Evolutionary conservation across 2,797 vertebrate species (phyloP).

Genomic region (Helarctos malayanus): DNA sequence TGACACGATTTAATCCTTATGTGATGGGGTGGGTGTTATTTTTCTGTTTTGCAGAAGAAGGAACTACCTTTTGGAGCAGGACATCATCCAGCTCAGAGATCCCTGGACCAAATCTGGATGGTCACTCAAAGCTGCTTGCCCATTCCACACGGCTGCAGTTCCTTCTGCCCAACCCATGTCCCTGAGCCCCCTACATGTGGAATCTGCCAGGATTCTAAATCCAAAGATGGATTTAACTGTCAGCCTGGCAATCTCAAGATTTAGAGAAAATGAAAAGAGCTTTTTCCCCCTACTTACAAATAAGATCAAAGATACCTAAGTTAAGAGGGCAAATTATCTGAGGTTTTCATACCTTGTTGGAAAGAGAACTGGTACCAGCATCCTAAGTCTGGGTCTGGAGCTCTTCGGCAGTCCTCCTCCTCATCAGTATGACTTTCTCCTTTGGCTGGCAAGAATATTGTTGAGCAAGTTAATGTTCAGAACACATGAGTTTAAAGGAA

Average conservation of each 20-base stretch:
- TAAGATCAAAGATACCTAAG: background rate
- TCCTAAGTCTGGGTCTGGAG: background rate
- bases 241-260: background rate
- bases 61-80: background rate
- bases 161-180: background rate
- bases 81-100: background rate
- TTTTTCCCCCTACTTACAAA: background rate
- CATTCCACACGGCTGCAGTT: background rate
- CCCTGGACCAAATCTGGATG: background rate
- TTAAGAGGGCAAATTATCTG: background rate
- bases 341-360: background rate
- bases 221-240: background rate
- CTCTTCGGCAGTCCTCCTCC: background rate
- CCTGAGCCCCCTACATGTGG: background rate
- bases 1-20: background rate
- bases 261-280: background rate
- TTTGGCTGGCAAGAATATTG: background rate
- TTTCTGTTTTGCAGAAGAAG: background rate
- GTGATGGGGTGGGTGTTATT: background rate
- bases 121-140: background rate
- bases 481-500: conserved; percentile 1
- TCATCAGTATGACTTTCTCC: background rate
- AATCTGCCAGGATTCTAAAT: background rate
- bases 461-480: background rate
- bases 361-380: background rate